phyloP scores from a whole-genome alignment of 2,113 vertebrate genomes.

The Aegotheles bennettii region DNA sequence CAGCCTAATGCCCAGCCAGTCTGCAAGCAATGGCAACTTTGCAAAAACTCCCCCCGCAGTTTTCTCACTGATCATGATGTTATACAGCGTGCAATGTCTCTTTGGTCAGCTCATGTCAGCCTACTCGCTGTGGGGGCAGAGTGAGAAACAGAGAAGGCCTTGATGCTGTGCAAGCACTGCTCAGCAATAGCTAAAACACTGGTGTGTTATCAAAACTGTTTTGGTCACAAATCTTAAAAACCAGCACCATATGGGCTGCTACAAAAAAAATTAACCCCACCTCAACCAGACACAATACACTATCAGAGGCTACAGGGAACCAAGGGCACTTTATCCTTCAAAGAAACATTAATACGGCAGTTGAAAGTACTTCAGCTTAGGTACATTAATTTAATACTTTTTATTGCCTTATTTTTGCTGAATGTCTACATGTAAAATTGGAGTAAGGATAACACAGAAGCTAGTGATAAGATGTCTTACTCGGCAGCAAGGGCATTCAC shows the following conservation, averaged over 20 bases:
- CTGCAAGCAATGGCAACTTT: neutral
- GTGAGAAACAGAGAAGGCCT: conserved; percentile 20
- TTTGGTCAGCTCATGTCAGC: neutral
- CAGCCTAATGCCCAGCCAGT: neutral
- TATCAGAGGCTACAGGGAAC: neutral
- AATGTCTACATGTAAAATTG: neutral
- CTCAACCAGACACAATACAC: neutral
- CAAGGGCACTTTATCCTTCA: neutral
- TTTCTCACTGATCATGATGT: neutral
- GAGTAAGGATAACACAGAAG: neutral
- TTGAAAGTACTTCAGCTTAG: neutral
- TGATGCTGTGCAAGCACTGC: neutral
- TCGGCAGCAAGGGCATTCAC: neutral
- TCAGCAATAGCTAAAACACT: neutral
- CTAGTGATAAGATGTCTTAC: neutral
- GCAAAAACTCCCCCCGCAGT: neutral
- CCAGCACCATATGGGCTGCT: neutral
- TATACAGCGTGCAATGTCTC: neutral
- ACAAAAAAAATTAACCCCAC: neutral
- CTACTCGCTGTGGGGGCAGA: neutral
- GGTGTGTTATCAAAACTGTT: neutral
- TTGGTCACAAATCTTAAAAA: neutral
- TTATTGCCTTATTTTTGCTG: neutral
- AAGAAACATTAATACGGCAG: neutral
- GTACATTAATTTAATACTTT: neutral